Base-by-base conservation (phyloP, 2,113 vertebrate genomes). In the Sula dactylatra region DNA sequence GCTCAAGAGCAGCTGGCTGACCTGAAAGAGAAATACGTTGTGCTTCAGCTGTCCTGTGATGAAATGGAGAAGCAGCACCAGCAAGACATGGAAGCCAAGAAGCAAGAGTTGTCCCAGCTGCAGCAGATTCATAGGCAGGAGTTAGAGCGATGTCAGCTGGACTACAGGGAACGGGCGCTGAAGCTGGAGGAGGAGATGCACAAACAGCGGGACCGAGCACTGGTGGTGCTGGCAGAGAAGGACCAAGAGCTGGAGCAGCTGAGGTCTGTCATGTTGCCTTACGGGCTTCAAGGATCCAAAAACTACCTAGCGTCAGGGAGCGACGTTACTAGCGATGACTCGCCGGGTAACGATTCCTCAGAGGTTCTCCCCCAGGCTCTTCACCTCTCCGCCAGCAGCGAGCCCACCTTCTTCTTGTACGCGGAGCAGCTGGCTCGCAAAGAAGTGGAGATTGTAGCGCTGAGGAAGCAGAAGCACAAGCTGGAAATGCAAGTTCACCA, bases 351-450 rank as follows among this genome's bases (percentile, higher is more conserved):
- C 1, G 72, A 90, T 0, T 38, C 88, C 32, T 45, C 94, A 0
- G 99, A 99, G 67, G 38, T 83, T 20, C 82, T 99, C 31, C 95
- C 98, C 12, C 98, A 98, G 94, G 99, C 98, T 0, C 96, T 99
- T 16, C 97, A 97, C 5, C 98, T 97, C 27, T 93, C 97, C 0
- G 64, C 95, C 2, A 92, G 97, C 88, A 98, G 32, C 0, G 99
- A 99, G 93, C 99, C 99, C 93, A 98, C 99, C 34, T 98, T 99
- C 96, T 98, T 99, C 89, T 95, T 99, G 66, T 99, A 99, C 7
- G 99, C 99, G 0, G 99, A 99, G 97, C 99, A 99, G 97, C 91
- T 99, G 89, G 99, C 99, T 10, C 98, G 99, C 18, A 99, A 99
- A 78, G 99, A 99, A 62, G 99, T 99, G 91, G 99, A 99, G 80